Evolutionary conservation across 2,113 vertebrate genomes (phyloP).

Genomic region (Nycticryphes semicollaris): DNA sequence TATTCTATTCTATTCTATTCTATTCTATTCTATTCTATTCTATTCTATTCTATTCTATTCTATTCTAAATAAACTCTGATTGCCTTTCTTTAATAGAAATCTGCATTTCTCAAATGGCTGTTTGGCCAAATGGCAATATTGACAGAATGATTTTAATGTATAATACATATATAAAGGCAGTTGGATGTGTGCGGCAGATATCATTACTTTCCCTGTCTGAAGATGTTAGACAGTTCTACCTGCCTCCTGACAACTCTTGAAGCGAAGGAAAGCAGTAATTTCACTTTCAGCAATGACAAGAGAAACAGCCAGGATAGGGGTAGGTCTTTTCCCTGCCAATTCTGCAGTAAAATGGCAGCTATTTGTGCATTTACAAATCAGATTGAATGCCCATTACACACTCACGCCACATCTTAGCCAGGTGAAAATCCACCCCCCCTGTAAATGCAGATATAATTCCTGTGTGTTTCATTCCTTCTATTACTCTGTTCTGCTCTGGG

Average conservation of each 20-base stretch:
- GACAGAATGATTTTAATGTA: background rate
- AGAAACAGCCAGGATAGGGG: background rate
- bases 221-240: background rate
- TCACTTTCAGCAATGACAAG: background rate
- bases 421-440: background rate
- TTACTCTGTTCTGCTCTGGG: background rate
- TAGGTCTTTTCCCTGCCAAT: background rate
- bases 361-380: constrained; percentile 14
- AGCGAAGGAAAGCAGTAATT: background rate
- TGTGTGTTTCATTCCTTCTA: background rate
- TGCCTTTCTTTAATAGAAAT: background rate
- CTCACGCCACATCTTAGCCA: background rate
- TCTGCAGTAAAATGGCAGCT: background rate
- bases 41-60: background rate
- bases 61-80: background rate
- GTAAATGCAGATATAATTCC: background rate
- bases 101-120: background rate
- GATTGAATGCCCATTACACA: background rate
- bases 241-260: background rate
- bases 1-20: background rate
- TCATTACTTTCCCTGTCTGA: background rate
- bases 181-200: background rate
- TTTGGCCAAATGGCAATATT: background rate
- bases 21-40: background rate
- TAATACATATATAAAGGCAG: background rate